Conservation (phyloP, 2,113 vertebrate genomes). For the Addax nasomaculatus region DNA sequence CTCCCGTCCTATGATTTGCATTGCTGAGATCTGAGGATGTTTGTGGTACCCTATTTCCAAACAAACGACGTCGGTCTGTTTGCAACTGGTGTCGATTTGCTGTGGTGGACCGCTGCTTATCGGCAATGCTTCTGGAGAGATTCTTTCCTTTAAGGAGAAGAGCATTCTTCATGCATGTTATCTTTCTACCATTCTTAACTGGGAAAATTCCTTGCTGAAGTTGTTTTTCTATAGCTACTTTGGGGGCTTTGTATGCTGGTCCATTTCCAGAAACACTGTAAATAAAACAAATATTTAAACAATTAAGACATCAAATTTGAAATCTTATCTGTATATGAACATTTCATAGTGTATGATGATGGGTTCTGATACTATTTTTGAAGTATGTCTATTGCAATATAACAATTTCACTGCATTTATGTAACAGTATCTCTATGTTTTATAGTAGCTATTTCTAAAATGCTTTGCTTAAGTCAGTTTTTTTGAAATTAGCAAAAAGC, state of each 20-base stretch:
- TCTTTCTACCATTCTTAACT: slow-evolving; percentile 75
- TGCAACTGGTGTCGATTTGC: slow-evolving; percentile 68
- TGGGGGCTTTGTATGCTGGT: slow-evolving; percentile 83
- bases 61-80: slow-evolving; percentile 51
- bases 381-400: background rate
- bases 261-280: slow-evolving; percentile 84
- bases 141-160: slow-evolving; percentile 64
- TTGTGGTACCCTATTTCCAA: slow-evolving; percentile 68
- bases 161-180: slow-evolving; percentile 65
- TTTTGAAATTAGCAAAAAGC: slow-evolving; percentile 3
- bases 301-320: slow-evolving; percentile 23
- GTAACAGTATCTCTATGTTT: background rate
- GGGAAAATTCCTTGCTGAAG: slow-evolving; percentile 75
- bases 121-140: slow-evolving; percentile 62
- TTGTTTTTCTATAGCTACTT: slow-evolving; percentile 78
- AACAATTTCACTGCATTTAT: background rate
- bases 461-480: background rate
- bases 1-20: slow-evolving; percentile 83
- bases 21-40: slow-evolving; percentile 71
- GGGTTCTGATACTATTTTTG: background rate
- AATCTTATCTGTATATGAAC: background rate
- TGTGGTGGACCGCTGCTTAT: slow-evolving; percentile 66
- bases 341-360: background rate
- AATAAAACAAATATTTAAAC: slow-evolving; percentile 61
- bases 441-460: background rate